Percentiles rank a stretch among this genome's conserved stretches.
These are phyloP conservation scores for Rhinogobio ventralis DNA, from an alignment of 2,797 vertebrate species.

Conservation along the genomic window DNA sequence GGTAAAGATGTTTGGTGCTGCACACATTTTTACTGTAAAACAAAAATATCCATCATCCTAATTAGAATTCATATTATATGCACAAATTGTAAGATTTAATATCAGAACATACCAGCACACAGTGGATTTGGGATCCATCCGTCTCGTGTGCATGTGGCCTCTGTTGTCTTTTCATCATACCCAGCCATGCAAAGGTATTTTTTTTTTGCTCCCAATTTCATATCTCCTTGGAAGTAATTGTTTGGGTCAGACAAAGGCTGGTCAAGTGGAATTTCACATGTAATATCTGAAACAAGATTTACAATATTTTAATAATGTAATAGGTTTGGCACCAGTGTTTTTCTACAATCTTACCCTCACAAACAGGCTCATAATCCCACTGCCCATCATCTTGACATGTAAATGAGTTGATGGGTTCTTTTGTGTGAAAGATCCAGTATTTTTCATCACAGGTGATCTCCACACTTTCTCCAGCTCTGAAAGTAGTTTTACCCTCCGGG, in stretches of 20 bases:
- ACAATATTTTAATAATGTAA: neutral
- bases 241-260: rapidly evolving
- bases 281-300: conserved; percentile 62
- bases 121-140: conserved; percentile 66
- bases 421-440: too few species aligned
- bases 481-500: too few species aligned
- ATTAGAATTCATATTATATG: neutral
- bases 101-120: conserved; percentile 46
- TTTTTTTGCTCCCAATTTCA: neutral
- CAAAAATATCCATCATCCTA: neutral
- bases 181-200: rapidly evolving
- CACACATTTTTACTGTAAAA: neutral
- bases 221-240: neutral
- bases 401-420: too few species aligned
- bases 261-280: neutral
- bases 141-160: conserved; percentile 58
- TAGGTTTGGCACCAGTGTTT: conserved; percentile 50
- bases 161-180: rapidly evolving
- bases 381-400: neutral
- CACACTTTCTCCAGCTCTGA: too few species aligned
- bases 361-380: conserved; percentile 46
- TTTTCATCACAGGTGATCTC: too few species aligned
- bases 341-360: conserved; percentile 63
- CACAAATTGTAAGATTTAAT: neutral
- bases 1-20: neutral